Evolutionary conservation across 2,888 invertebrate species (phyloP).

Genomic region (Apamea crenata): DNA sequence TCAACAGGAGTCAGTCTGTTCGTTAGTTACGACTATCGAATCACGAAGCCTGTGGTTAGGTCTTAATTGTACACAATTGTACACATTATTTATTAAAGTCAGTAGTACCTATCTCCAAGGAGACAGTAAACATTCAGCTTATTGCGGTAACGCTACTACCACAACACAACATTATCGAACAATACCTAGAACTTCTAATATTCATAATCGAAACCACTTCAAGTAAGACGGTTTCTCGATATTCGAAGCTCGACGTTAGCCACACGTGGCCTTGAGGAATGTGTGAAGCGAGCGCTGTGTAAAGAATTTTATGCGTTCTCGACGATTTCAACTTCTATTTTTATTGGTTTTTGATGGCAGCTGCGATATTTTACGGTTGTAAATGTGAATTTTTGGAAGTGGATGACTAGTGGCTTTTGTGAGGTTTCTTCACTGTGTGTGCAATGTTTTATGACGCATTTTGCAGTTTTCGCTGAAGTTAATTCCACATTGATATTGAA

Average conservation of each 20-base stretch:
- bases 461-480: constrained; percentile 11
- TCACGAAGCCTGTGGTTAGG: neutral
- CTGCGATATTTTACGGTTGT: constrained; percentile 50
- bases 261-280: constrained; percentile 53
- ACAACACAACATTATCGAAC: neutral
- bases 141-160: neutral
- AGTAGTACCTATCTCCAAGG: neutral
- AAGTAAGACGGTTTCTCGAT: constrained; percentile 17
- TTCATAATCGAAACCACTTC: constrained; percentile 12
- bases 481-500: neutral
- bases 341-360: constrained; percentile 53
- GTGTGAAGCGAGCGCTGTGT: constrained; percentile 42
- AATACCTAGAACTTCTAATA: constrained; percentile 18
- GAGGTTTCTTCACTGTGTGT: constrained; percentile 14
- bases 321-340: constrained; percentile 56
- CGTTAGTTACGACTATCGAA: neutral
- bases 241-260: constrained; percentile 28
- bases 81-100: too few species aligned
- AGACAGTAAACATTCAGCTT: neutral
- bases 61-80: neutral
- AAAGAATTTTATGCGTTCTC: constrained; percentile 53
- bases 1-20: neutral
- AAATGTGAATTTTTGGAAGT: constrained; percentile 48
- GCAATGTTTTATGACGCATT: constrained; percentile 31
- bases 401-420: constrained; percentile 34